Evolutionary conservation across 1,140 invertebrate genomes (phyloP), one percentile per base, ranked within the genome.

Genomic region (Scaptomyza pallida): DNA sequence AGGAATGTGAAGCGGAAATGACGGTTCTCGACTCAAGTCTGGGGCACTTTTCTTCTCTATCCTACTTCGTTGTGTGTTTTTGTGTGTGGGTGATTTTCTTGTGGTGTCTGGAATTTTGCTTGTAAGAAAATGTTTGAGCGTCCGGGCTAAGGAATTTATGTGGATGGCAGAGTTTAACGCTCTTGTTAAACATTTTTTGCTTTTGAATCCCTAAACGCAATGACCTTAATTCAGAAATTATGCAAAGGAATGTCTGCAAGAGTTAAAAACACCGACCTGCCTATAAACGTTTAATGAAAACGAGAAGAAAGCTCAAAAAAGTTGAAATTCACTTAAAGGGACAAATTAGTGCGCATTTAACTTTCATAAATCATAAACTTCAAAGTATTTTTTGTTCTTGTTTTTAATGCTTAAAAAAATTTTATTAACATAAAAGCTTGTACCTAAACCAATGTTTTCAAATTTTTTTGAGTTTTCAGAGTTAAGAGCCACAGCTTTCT

Each of bases 171-270:
- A 23, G 16, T 8, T 47, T 4, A 64, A 54, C 63, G 48, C 37
- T 47, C 37, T 21, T 19, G 51, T 15, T 37, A 45, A 51, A 17
- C 15, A 19, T 55, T 35, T n/a, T 47, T 43, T 19, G 21, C 2
- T 13, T 52, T 82, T 77, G 64, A 72, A 73, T 70, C 69, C 47
- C 17, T 8, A 45, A 69, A 61, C 70, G 65, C 69, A 82, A 64
- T 73, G 74, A 78, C 75, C 78, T 52, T 73, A 73, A 73, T 82
- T 78, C 75, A 43, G 45, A 77, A 73, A 82, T 81, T 63, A 69
- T 82, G 65, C 69, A 52, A 4, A 8, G 59, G 56, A 62, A 75
- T 79, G 37, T 57, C 43, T 63, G 12, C 26, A 12, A 15, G n/a
- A 50, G 52, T 21, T 19, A 26, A 6, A 5, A 44, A 13, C 12